Evolutionary conservation across 2,113 vertebrate genomes (phyloP).

Genomic region (Entelurus aequoreus): DNA sequence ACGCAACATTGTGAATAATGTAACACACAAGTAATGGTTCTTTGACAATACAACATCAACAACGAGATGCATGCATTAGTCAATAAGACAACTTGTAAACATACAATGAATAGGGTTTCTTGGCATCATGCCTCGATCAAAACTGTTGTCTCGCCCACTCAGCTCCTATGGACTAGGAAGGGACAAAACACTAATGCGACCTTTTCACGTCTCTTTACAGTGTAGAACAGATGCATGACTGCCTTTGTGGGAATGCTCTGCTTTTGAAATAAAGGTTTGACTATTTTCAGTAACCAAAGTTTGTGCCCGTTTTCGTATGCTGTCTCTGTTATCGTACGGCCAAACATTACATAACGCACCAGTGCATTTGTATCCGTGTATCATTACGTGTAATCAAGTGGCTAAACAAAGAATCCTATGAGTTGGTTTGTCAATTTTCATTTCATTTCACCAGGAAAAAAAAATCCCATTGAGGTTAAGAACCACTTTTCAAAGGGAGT

Average conservation of each 20-base stretch:
- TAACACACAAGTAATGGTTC: not conserved
- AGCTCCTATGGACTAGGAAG: constrained; percentile 58
- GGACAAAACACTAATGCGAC: not conserved
- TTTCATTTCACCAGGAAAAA: too few relatives aligned
- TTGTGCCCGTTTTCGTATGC: not conserved
- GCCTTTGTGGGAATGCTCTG: too few relatives aligned
- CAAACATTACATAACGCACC: too few relatives aligned
- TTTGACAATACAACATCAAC: not conserved
- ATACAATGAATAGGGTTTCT: constrained; percentile 69
- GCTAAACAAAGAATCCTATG: too few relatives aligned
- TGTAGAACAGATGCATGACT: too few relatives aligned
- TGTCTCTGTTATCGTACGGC: too few relatives aligned
- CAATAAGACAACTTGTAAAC: constrained; percentile 22
- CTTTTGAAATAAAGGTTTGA: too few relatives aligned
- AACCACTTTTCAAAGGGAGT: too few relatives aligned
- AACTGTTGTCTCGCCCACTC: constrained; percentile 74
- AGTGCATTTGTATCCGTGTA: too few relatives aligned
- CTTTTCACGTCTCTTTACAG: not conserved
- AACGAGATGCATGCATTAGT: not conserved
- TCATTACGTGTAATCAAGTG: too few relatives aligned
- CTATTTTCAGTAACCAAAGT: not conserved
- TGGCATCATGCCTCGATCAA: constrained; percentile 48
- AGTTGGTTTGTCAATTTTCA: too few relatives aligned
- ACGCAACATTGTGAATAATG: constrained; percentile 34
- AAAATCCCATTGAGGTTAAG: too few relatives aligned